Conservation (phyloP, 2,113 vertebrate species). For the Grammomys surdaster region DNA sequence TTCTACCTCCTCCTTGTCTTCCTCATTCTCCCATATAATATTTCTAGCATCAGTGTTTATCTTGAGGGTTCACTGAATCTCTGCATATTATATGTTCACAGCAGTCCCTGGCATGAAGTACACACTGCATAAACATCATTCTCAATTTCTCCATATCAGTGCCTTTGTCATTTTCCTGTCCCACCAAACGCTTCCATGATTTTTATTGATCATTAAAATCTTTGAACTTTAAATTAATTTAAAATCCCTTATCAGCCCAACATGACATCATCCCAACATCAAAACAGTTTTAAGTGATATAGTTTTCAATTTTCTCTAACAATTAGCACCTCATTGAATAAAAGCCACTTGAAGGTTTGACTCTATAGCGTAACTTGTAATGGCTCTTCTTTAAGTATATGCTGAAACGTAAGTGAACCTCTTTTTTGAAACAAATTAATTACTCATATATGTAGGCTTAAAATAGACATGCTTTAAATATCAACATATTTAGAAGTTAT, state of each 20-base stretch:
- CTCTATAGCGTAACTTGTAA: conserved; percentile 1
- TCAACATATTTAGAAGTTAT: neutral
- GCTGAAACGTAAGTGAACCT: neutral
- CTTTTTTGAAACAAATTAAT: conserved; percentile 40
- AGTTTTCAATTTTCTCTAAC: neutral
- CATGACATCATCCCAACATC: neutral
- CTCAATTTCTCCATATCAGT: neutral
- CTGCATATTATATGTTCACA: neutral
- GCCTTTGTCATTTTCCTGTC: neutral
- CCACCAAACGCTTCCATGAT: neutral
- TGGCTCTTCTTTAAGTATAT: neutral
- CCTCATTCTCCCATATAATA: neutral
- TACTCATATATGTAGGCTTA: neutral
- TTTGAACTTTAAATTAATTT: conserved; percentile 29
- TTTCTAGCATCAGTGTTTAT: neutral
- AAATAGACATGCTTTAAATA: conserved; percentile 12
- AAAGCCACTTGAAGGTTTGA: neutral
- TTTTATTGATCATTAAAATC: conserved; percentile 13
- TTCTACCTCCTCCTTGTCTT: neutral
- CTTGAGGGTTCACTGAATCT: neutral
- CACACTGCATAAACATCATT: neutral
- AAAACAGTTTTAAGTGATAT: neutral
- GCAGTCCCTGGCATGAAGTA: neutral
- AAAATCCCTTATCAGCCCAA: conserved; percentile 27
- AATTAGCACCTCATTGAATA: neutral